Evolutionary conservation across 2,113 vertebrate genomes (phyloP).

Genomic region (Neolamprologus toae): DNA sequence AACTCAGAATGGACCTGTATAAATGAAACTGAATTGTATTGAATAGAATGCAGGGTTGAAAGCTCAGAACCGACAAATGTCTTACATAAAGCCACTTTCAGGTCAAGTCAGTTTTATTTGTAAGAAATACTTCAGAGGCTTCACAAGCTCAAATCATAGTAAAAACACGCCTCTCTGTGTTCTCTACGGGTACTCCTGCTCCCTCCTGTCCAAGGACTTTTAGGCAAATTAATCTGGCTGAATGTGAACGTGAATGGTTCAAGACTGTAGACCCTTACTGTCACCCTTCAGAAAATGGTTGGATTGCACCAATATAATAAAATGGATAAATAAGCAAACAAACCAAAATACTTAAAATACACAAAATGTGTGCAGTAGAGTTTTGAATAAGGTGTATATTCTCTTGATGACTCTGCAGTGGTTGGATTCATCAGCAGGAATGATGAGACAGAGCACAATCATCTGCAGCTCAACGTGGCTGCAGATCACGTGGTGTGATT

Average conservation of each 20-base stretch:
- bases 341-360: background rate
- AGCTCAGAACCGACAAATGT: fast-evolving
- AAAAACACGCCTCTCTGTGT: background rate
- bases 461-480: background rate
- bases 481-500: background rate
- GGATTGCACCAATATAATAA: background rate
- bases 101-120: background rate
- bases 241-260: background rate
- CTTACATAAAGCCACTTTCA: background rate
- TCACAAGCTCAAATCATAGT: background rate
- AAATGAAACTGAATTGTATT: background rate
- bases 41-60: background rate
- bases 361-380: background rate
- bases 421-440: background rate
- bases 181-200: background rate
- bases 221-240: background rate
- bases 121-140: background rate
- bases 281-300: background rate
- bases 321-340: background rate
- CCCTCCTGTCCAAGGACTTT: background rate
- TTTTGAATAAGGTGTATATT: background rate
- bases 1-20: background rate
- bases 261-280: background rate
- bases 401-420: background rate
- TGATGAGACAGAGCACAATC: background rate